phyloP scores from a whole-genome alignment of 2,113 vertebrate species.

The Solenodon paradoxus region DNA sequence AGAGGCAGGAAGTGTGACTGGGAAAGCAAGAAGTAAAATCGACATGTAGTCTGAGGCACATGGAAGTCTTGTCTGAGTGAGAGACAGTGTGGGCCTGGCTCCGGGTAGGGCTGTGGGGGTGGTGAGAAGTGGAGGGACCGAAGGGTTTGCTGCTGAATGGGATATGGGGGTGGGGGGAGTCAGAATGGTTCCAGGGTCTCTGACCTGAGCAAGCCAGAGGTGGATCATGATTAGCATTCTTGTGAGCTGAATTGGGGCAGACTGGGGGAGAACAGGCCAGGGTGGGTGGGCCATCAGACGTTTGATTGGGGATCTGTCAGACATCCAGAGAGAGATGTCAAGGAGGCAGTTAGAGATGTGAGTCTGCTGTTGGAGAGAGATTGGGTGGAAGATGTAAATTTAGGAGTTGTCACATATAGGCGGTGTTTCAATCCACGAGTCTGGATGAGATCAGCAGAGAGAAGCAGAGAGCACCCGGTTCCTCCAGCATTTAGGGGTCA shows the following conservation, averaged over 20 bases:
- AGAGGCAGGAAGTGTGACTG: neutral
- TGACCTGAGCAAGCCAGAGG: neutral
- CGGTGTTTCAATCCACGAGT: neutral
- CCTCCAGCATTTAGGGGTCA: neutral
- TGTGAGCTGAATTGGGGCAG: neutral
- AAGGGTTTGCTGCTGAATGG: neutral
- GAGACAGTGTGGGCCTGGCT: neutral
- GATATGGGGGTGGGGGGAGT: neutral
- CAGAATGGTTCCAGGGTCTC: neutral
- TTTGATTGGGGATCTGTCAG: neutral
- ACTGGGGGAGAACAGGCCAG: neutral
- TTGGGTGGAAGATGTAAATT: neutral
- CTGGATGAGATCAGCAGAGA: slow-evolving; percentile 28
- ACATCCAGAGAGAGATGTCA: neutral
- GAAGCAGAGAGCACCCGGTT: neutral
- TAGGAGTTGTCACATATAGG: slow-evolving; percentile 10
- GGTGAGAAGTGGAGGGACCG: neutral
- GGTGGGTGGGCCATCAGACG: neutral
- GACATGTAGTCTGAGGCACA: neutral
- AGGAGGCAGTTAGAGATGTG: neutral
- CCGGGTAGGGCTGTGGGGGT: neutral
- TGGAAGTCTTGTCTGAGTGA: neutral
- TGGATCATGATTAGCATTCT: neutral
- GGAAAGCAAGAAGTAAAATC: neutral
- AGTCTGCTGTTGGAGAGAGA: neutral